A percentile compares a stretch with the other conserved stretches of the same genome.
These are phyloP conservation scores for Anguilla japonica DNA, from an alignment of 2,113 vertebrate species.

Conservation along the genomic window DNA sequence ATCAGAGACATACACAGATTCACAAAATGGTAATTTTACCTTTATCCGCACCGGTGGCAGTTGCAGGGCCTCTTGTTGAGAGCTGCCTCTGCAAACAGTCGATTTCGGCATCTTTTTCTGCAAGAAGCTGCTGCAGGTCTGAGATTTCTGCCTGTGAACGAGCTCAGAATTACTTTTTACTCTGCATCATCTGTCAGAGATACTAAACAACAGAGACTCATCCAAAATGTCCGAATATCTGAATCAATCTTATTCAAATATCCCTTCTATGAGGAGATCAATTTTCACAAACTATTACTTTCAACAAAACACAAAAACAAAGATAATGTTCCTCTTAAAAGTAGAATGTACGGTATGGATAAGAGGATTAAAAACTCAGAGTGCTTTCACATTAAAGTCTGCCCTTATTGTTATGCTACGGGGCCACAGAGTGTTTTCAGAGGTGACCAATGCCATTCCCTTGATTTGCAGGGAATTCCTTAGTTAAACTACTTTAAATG, in stretches of 20 bases:
- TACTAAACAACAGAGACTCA: not conserved
- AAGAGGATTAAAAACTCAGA: not conserved
- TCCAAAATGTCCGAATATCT: not conserved
- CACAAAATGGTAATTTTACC: constrained; percentile 65
- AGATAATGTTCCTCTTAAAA: not conserved
- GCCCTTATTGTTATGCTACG: not conserved
- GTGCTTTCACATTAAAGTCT: not conserved
- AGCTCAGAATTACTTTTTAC: not conserved
- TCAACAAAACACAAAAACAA: not conserved
- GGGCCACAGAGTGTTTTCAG: not conserved
- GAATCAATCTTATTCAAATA: not conserved
- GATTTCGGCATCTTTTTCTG: constrained; percentile 90
- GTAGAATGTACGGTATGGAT: not conserved
- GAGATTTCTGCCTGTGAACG: constrained; percentile 82
- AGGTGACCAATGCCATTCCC: too few species aligned
- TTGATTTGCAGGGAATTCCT: too few species aligned
- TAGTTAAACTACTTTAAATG: too few species aligned
- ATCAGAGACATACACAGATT: not conserved
- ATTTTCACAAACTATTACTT: not conserved
- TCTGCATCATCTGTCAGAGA: not conserved
- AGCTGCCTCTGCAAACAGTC: constrained; percentile 87
- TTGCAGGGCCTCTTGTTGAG: constrained; percentile 68
- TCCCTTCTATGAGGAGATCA: not conserved
- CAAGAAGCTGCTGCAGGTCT: constrained; percentile 85
- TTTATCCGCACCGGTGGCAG: constrained; percentile 78